Conservation (phyloP, 2,888 invertebrate genomes). For the Mesorhabditis spiculigera region DNA sequence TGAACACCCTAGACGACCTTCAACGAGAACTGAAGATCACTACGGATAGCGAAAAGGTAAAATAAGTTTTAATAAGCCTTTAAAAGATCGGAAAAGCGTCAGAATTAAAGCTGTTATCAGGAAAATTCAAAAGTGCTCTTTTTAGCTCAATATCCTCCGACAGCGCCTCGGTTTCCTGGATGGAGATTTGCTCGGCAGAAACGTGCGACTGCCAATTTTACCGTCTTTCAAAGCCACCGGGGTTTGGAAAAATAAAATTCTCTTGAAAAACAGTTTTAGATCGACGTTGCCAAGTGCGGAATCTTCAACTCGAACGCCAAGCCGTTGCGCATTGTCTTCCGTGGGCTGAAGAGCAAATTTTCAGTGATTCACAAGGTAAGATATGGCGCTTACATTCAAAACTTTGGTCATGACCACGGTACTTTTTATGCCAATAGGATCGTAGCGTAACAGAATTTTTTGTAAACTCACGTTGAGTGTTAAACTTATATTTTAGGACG, state of each 20-base stretch:
- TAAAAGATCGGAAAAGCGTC: too few relatives aligned
- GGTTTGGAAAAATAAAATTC: constrained; percentile 17
- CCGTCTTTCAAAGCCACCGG: constrained; percentile 48
- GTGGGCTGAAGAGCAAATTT: constrained; percentile 66
- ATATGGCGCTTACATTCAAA: neutral
- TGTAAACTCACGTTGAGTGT: too few relatives aligned
- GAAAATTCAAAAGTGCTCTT: too few relatives aligned
- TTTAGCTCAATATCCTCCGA: too few relatives aligned
- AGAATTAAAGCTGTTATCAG: too few relatives aligned
- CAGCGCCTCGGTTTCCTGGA: constrained; percentile 32
- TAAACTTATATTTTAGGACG: constrained; percentile 78
- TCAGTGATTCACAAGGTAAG: constrained; percentile 57
- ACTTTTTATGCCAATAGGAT: too few relatives aligned
- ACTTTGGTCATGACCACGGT: too few relatives aligned
- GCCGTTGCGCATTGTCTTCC: constrained; percentile 76
- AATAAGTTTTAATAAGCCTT: too few relatives aligned
- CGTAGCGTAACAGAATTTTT: neutral
- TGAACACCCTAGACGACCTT: constrained; percentile 75
- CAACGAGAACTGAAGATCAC: constrained; percentile 79
- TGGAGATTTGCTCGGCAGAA: constrained; percentile 30
- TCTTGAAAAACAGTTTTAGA: constrained; percentile 60
- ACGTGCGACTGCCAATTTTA: constrained; percentile 45
- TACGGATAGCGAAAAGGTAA: too few relatives aligned
- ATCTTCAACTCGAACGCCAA: constrained; percentile 94
- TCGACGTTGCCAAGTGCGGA: constrained; percentile 75